Evolutionary conservation across 1,140 invertebrate species (phyloP).

Genomic region (Lasioglossum baleicum): DNA sequence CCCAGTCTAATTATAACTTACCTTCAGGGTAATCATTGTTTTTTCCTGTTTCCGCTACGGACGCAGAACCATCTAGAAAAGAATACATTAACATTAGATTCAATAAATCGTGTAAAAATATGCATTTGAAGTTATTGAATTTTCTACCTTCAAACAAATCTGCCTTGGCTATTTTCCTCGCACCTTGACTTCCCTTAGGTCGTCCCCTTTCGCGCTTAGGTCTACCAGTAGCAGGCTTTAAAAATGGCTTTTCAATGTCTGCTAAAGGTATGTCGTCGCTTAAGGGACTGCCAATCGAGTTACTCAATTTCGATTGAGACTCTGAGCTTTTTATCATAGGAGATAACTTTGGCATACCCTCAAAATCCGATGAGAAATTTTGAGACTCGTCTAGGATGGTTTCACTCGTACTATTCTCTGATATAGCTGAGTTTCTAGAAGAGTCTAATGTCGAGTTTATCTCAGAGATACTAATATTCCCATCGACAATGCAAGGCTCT

Average conservation of each 20-base stretch:
- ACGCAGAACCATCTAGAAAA: constrained; percentile 53
- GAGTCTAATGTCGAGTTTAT: constrained; percentile 61
- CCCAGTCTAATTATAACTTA: constrained; percentile 27
- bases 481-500: constrained; percentile 46
- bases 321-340: constrained; percentile 74
- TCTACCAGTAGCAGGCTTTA: constrained; percentile 70
- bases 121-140: background rate
- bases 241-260: constrained; percentile 74
- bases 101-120: background rate
- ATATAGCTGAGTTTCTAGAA: constrained; percentile 38
- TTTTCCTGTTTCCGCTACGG: constrained; percentile 59
- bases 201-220: constrained; percentile 69
- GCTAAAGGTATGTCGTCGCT: constrained; percentile 64
- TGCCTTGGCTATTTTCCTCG: constrained; percentile 69
- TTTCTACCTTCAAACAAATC: constrained; percentile 71
- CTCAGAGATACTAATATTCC: constrained; percentile 57
- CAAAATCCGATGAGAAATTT: constrained; percentile 69
- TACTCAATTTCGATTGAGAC: constrained; percentile 63
- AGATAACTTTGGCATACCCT: constrained; percentile 78
- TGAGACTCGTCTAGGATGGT: constrained; percentile 59
- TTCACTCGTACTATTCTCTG: constrained; percentile 55
- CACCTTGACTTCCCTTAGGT: constrained; percentile 61
- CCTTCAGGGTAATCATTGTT: constrained; percentile 74
- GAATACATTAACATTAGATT: constrained; percentile 6
- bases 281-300: constrained; percentile 62